A percentile compares a stretch with the other conserved stretches of the same genome.
Conservation (phyloP, 2,888 invertebrate genomes). For the Rhopalosiphum nymphaeae region DNA sequence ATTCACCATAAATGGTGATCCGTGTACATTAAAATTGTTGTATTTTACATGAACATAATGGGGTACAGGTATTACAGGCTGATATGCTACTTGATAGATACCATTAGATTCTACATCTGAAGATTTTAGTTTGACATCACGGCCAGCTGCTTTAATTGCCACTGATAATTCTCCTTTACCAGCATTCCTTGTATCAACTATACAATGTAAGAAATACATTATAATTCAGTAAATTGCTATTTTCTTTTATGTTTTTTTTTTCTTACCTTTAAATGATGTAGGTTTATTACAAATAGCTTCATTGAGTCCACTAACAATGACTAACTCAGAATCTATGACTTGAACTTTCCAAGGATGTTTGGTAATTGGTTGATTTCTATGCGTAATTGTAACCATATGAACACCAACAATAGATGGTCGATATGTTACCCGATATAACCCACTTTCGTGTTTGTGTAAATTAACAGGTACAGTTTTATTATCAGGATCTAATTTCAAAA, state of each 20-base stretch:
- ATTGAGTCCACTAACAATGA: conserved; percentile 80
- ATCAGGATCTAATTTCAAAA: conserved; percentile 71
- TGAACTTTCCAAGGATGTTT: conserved; percentile 80
- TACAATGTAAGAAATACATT: conserved; percentile 65
- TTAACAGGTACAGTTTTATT: conserved; percentile 72
- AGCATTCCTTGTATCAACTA: conserved; percentile 82
- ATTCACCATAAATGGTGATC: conserved; percentile 75
- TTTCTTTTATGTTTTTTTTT: conserved; percentile 23
- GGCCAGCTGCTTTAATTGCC: conserved; percentile 84
- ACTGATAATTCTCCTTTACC: conserved; percentile 88
- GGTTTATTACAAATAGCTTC: conserved; percentile 87
- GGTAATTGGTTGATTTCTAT: conserved; percentile 75
- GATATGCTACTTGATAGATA: conserved; percentile 87
- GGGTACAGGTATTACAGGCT: conserved; percentile 88
- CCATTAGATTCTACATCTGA: conserved; percentile 79
- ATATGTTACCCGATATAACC: conserved; percentile 79
- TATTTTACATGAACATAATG: conserved; percentile 89
- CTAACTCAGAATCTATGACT: conserved; percentile 82
- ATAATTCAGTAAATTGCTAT: background rate
- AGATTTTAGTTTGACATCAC: conserved; percentile 85
- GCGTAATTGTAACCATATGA: conserved; percentile 79
- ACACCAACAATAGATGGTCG: conserved; percentile 82
- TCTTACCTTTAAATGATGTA: conserved; percentile 80
- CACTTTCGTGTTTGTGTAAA: conserved; percentile 81
- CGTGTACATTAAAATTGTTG: conserved; percentile 83